A percentile compares a stretch with the other conserved stretches of the same genome.
Conservation (phyloP, 2,888 invertebrate genomes). For the Minunthozetes semirufus region DNA sequence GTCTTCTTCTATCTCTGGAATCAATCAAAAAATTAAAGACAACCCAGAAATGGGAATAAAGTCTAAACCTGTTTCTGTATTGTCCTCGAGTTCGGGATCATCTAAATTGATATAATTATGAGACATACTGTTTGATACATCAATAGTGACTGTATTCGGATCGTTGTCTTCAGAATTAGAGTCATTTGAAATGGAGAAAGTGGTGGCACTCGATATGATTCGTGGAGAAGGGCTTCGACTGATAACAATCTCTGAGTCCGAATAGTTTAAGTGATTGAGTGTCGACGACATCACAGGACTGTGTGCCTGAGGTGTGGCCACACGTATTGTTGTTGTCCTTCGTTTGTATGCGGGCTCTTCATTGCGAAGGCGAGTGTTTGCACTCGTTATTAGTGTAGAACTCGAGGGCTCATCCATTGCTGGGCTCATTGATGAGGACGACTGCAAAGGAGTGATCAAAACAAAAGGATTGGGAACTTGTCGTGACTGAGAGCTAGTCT, state of each 20-base stretch:
- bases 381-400: neutral
- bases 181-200: neutral
- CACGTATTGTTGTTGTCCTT: neutral
- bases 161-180: neutral
- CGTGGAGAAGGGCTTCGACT: neutral
- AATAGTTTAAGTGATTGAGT: neutral
- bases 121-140: neutral
- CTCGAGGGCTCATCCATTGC: neutral
- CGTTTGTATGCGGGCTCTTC: neutral
- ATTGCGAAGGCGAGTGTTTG: neutral
- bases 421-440: neutral
- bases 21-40: no score
- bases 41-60: neutral
- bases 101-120: neutral
- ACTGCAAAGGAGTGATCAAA: constrained; percentile 11
- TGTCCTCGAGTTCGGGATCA: neutral
- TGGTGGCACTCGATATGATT: neutral
- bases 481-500: no score
- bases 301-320: neutral
- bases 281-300: neutral
- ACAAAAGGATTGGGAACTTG: constrained; percentile 8
- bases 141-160: neutral
- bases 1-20: no score
- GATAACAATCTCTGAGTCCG: no score
- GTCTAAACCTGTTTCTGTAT: neutral